Percentiles rank a stretch among this genome's conserved stretches.
These are phyloP conservation scores for Troglohyphantes excavatus DNA, from an alignment of 2,888 invertebrate species.

Conservation along the genomic window DNA sequence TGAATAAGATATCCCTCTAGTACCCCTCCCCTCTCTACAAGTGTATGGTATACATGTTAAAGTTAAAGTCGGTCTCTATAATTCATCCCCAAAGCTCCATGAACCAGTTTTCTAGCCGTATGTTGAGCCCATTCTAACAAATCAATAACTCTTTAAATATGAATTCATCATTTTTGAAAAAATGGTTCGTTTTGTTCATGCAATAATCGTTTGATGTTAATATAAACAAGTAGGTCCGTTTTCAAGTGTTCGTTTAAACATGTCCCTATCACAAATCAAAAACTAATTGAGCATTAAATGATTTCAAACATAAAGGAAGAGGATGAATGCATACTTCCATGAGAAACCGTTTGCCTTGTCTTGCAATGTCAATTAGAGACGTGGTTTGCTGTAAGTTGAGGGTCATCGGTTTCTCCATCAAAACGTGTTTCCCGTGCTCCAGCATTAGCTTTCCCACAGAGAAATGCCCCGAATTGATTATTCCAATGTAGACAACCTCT, in stretches of 20 bases:
- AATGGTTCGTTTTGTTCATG: no score
- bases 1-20: no score
- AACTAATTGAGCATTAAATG: not conserved
- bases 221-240: no score
- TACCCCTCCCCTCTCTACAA: no score
- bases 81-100: no score
- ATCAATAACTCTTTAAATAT: no score
- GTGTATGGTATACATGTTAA: no score
- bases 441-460: conserved; percentile 88
- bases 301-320: not conserved
- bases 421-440: conserved; percentile 90
- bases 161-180: no score
- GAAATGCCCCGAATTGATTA: conserved; percentile 89
- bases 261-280: not conserved
- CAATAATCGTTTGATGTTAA: no score
- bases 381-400: conserved; percentile 89
- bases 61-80: no score
- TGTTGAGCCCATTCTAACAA: no score
- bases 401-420: conserved; percentile 95
- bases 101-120: no score
- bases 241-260: not conserved
- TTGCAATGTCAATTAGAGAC: conserved; percentile 87
- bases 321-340: conserved; percentile 87
- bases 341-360: conserved; percentile 88
- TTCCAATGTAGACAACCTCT: conserved; percentile 94